A percentile compares a stretch with the other conserved stretches of the same genome.
These are phyloP conservation scores for Varanus komodoensis DNA, from an alignment of 2,113 vertebrate species.

Conservation along the genomic window DNA sequence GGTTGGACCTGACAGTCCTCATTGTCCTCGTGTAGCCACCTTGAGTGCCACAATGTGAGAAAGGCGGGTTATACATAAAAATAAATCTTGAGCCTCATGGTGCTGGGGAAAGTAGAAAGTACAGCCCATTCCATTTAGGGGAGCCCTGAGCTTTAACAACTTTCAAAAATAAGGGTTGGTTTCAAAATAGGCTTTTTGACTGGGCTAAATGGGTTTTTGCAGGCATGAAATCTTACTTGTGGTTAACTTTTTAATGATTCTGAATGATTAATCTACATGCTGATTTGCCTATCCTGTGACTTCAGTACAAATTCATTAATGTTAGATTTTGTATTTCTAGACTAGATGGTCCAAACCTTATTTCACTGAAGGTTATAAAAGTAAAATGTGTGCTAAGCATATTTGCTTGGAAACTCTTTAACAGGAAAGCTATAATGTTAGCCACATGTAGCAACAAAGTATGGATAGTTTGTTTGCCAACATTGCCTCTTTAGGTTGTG, in stretches of 20 bases:
- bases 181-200: too few species aligned
- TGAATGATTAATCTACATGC: background rate
- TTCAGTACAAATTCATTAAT: background rate
- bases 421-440: background rate
- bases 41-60: too few species aligned
- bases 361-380: background rate
- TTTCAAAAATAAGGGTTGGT: too few species aligned
- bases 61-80: too few species aligned
- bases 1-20: too few species aligned
- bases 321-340: background rate
- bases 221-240: background rate
- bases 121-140: too few species aligned
- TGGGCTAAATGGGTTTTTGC: too few species aligned
- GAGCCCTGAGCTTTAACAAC: too few species aligned
- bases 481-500: background rate
- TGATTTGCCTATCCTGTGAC: background rate
- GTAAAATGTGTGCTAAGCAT: background rate
- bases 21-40: too few species aligned
- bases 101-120: too few species aligned
- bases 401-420: background rate
- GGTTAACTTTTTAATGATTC: background rate
- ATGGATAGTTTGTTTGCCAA: background rate
- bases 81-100: too few species aligned
- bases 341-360: background rate
- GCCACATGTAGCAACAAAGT: background rate